A percentile compares a stretch with the other conserved stretches of the same genome.
These are phyloP conservation scores for Nannoperca australis DNA, from an alignment of 2,797 vertebrate genomes.

Conservation along the genomic window DNA sequence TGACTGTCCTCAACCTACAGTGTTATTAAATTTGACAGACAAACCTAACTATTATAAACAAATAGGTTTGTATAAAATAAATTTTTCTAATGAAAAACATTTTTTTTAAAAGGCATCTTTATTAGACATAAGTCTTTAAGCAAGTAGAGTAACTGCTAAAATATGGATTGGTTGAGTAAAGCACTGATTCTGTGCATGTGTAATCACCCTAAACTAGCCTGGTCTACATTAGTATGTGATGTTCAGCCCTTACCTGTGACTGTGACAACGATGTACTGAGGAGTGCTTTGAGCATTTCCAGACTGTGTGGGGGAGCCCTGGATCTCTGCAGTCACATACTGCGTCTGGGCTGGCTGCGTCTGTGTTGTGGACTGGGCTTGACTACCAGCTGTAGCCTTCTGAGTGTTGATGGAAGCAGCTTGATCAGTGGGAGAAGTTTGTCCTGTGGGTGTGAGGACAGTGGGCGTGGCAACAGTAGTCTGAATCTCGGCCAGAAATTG, in stretches of 20 bases:
- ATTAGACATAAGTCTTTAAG: not conserved
- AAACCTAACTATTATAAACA: not conserved
- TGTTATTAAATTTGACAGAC: slow-evolving; percentile 5
- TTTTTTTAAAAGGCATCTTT: not conserved
- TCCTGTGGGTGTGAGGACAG: slow-evolving; percentile 74
- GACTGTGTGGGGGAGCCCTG: slow-evolving; percentile 85
- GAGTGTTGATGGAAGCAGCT: slow-evolving; percentile 67
- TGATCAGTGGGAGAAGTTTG: slow-evolving; percentile 77
- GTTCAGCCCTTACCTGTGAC: slow-evolving; percentile 89
- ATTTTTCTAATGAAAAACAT: not conserved
- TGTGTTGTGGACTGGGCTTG: slow-evolving; percentile 74
- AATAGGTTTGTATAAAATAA: not conserved
- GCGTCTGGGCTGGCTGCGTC: slow-evolving; percentile 85
- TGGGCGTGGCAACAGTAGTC: slow-evolving; percentile 75
- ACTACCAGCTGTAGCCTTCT: slow-evolving; percentile 72
- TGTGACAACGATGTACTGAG: slow-evolving; percentile 95
- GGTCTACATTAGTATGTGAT: not conserved
- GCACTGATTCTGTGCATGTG: not conserved
- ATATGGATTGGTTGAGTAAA: not conserved
- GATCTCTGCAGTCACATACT: slow-evolving; percentile 91
- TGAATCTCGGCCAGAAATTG: slow-evolving; percentile 91
- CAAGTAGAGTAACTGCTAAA: not conserved
- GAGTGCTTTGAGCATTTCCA: slow-evolving; percentile 84
- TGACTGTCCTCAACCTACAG: not conserved
- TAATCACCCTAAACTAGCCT: not conserved